Conservation (phyloP, 37 sponge, comb jelly and placozoan species). For the Agelas oroides region DNA sequence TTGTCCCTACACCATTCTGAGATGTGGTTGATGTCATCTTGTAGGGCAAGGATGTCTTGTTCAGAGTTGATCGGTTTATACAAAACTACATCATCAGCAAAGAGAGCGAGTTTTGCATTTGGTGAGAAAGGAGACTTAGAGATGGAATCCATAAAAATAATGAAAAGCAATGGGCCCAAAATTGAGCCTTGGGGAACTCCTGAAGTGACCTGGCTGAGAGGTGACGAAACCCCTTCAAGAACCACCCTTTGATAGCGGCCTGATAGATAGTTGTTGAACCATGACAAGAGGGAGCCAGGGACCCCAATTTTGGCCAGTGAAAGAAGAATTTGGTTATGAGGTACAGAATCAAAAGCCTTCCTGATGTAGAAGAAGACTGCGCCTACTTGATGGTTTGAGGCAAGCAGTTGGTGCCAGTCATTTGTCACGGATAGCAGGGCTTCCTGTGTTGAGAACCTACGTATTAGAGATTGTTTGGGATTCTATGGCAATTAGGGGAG, state of each 20-base stretch:
- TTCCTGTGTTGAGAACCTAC: slow-evolving; percentile 5
- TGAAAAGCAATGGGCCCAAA: too few species aligned
- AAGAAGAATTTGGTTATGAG: neutral
- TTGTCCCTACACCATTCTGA: too few species aligned
- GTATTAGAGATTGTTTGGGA: too few species aligned
- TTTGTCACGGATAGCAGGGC: slow-evolving; percentile 1
- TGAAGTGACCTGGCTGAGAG: neutral
- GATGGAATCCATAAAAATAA: slow-evolving; percentile 5
- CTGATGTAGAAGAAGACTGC: slow-evolving; percentile 3
- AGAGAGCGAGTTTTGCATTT: slow-evolving; percentile 3
- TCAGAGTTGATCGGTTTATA: too few species aligned
- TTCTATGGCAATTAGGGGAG: too few species aligned
- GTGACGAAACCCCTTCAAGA: slow-evolving; percentile 6
- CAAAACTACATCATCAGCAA: slow-evolving; percentile 30
- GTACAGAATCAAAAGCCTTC: slow-evolving; percentile 8
- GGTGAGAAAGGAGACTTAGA: neutral
- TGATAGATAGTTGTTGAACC: slow-evolving; percentile 2
- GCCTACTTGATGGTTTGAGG: neutral
- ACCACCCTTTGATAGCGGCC: neutral
- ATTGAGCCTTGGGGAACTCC: slow-evolving; percentile 30
- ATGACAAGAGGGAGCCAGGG: neutral
- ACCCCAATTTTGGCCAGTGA: neutral
- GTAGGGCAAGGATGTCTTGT: too few species aligned
- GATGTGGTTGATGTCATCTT: too few species aligned
- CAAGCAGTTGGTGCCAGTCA: neutral